Base-by-base conservation (phyloP, 2,888 invertebrate species). In the Branchipolynoe longqiensis region DNA sequence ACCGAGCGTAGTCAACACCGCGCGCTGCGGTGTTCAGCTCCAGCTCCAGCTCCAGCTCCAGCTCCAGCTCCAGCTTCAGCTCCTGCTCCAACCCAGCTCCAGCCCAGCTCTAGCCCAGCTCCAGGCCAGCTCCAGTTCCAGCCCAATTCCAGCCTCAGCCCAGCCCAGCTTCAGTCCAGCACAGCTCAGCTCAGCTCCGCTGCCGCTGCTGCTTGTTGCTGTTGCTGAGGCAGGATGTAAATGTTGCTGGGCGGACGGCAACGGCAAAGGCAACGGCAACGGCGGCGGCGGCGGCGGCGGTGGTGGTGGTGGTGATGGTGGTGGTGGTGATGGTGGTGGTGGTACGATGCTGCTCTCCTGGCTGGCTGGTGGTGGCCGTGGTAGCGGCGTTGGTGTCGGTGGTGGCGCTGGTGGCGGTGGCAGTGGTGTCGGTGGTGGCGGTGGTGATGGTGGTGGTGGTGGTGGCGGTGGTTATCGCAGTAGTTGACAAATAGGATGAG, bases 271-370 rank as follows among this genome's bases (percentile, higher is more conserved):
- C 48, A 33, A 78, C 31, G 78, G 28, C 6, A 48, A 48, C 25
- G 41, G 78, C 31, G 28, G 6, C 6, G 69, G 69, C 18, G 54
- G 78, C 28, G 78, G 54, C 48, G 48, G 78, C 54, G 25, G 54
- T 78, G 78, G 48, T 22, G 28, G 78, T 54, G 54, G 78, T 33
- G 28, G 78, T 14, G 25, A 33, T 31, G 54, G 48, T 69, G 78
- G 78, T 28, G 78, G 54, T 18, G n/a, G 40, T 41, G 38, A 0
- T 40, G 73, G 73, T 40, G 73, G 38, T 40, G 62, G 28, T 62
- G 31, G 2, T 62, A n/a, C n/a, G 28, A 4, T 62, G 62, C 56
- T 56, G 18, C 56, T 62, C 28, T 25, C 25, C 28, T 31, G 25
- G 62, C 28, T 18, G 62, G 62, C 31, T 28, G 31, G n/a, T 62